These are phyloP conservation scores for Tamandua tetradactyla DNA, from an alignment of 2,797 vertebrate species.

Conservation along the genomic window DNA sequence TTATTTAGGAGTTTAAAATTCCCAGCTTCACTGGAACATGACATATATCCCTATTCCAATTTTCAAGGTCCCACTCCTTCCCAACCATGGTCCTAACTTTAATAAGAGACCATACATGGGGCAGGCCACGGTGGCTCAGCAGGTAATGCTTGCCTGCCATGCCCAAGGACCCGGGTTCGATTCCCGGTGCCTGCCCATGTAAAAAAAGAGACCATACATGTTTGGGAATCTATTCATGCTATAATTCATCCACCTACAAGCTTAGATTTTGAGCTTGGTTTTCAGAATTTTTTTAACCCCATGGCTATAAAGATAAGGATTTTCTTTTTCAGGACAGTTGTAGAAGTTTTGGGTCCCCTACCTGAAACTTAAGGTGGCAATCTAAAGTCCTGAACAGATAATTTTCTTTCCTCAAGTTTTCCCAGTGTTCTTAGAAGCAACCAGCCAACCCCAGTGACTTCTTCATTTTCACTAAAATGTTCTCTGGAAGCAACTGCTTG, in stretches of 20 bases:
- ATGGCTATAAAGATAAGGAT: not conserved
- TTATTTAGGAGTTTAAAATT: not conserved
- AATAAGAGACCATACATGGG: not conserved
- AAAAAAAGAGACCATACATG: too few relatives aligned
- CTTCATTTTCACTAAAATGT: not conserved
- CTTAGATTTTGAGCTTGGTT: conserved; percentile 8
- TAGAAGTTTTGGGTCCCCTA: not conserved
- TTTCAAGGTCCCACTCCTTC: not conserved
- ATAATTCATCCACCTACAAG: not conserved
- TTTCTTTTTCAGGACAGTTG: not conserved
- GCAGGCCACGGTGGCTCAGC: too few relatives aligned
- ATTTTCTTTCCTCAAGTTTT: not conserved
- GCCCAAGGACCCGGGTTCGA: too few relatives aligned
- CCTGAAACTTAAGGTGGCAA: not conserved
- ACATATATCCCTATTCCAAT: not conserved
- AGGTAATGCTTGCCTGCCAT: too few relatives aligned
- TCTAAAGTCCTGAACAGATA: not conserved
- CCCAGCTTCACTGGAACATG: not conserved
- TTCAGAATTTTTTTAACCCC: conserved; percentile 30
- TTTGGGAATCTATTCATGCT: not conserved
- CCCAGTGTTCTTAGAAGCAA: not conserved
- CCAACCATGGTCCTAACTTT: not conserved
- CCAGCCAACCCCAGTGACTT: not conserved
- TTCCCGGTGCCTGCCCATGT: too few relatives aligned
- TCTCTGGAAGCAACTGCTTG: not conserved